A percentile compares a stretch with the other conserved stretches of the same genome.
Evolutionary conservation across 2,888 invertebrate genomes (phyloP).

Genomic region (Drosophila planitibia): DNA sequence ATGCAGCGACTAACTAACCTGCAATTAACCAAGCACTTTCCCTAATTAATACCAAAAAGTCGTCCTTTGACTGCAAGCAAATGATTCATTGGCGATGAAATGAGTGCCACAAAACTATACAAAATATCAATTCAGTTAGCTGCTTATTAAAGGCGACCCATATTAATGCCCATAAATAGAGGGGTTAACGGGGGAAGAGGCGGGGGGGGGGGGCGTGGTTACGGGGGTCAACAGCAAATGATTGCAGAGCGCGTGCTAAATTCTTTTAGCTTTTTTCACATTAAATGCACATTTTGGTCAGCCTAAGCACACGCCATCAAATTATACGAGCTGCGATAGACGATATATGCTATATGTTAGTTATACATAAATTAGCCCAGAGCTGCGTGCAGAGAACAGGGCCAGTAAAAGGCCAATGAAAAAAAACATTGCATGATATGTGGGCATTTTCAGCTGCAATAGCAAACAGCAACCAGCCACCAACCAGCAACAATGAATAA

Average conservation of each 20-base stretch:
- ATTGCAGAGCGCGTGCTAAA: slow-evolving; percentile 73
- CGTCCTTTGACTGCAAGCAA: slow-evolving; percentile 25
- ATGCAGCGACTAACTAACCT: neutral
- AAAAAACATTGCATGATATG: slow-evolving; percentile 65
- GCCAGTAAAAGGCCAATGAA: slow-evolving; percentile 29
- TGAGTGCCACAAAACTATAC: slow-evolving; percentile 14
- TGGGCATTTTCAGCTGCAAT: slow-evolving; percentile 65
- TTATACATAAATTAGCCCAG: slow-evolving; percentile 28
- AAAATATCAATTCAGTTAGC: slow-evolving; percentile 46
- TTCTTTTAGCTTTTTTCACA: slow-evolving; percentile 60
- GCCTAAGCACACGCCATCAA: slow-evolving; percentile 64
- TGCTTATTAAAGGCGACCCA: slow-evolving; percentile 44
- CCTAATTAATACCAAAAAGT: slow-evolving; percentile 15
- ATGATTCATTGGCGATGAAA: slow-evolving; percentile 34
- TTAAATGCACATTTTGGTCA: slow-evolving; percentile 73
- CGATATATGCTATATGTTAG: slow-evolving; percentile 28
- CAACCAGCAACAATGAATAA: slow-evolving; percentile 13
- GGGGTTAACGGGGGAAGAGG: too few species aligned
- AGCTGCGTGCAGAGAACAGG: slow-evolving; percentile 36
- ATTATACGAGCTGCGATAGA: slow-evolving; percentile 66
- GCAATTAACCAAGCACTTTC: slow-evolving; percentile 16
- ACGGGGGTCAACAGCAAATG: slow-evolving; percentile 25
- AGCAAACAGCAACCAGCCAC: neutral
- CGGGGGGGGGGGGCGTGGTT: neutral
- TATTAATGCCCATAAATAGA: slow-evolving; percentile 19